Evolutionary conservation across 2,113 vertebrate genomes (phyloP), one percentile per base, ranked within the genome.

Genomic region (Entosphenus tridentatus): DNA sequence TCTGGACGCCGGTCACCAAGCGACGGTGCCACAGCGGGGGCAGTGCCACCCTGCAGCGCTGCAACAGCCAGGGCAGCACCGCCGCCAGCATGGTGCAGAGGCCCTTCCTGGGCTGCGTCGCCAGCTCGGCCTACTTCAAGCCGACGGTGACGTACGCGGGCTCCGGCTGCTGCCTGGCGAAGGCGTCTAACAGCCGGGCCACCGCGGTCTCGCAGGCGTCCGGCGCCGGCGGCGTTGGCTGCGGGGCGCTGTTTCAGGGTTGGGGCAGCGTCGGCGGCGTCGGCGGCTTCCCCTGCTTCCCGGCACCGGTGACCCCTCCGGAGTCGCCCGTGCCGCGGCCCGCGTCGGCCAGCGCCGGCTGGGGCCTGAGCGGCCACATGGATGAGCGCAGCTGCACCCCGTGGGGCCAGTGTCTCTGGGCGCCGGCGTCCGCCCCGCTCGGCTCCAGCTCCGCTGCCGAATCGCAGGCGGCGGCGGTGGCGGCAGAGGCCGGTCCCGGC

Each of bases 1-100:
- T 86, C 70, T 89, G 86, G 86, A 86, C 82, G 73, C 83, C 85
- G 2, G 81, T 88, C 73, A 81, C 80, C 68, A 86, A 83, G 74
- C 83, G 82, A 57, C 80, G 79, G 71, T 81, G 81, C 75, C 80
- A 81, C 74, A 83, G 80, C 73, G 80, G 81, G 76, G 80, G 82
- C 21, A 81, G 80, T 0, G 69, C 79, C 11, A 81, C 77, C 1
- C 70, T 80, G 71, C 83, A 80, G 67, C 77, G 78, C 74, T 79
- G 79, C 73, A 77, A 79, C 68, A 79, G 80, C 56, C 77, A 78
- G 0, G 78, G 80, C 62, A 79, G 78, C 74, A 82, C 80, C 73
- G 79, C 78, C 78, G 21, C 62, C 62, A 65, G 62, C 62, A 65
- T n/a, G n/a, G n/a, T 65, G n/a, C 62, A 65, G n/a, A 65, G 62